phyloP scores from a whole-genome alignment of 2,113 vertebrate species.

The Aplodontia rufa region DNA sequence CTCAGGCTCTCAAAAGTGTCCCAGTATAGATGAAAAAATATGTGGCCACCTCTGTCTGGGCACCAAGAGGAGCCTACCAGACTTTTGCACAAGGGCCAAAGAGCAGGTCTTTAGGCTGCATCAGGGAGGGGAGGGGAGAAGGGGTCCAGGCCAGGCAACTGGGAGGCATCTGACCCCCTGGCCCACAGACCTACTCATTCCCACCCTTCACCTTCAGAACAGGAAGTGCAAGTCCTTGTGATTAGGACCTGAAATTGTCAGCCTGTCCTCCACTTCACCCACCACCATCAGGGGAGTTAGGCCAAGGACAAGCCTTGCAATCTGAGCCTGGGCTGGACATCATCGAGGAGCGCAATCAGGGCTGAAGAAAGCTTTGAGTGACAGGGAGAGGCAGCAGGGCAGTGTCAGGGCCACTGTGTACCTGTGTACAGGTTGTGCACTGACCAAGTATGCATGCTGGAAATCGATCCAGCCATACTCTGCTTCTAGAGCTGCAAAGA shows the following conservation, averaged over 20 bases:
- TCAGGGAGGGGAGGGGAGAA: background rate
- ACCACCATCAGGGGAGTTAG: rapidly evolving
- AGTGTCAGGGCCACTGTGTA: rapidly evolving
- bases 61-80: background rate
- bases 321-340: rapidly evolving
- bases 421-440: rapidly evolving
- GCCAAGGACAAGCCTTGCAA: background rate
- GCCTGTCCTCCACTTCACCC: background rate
- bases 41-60: background rate
- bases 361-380: background rate
- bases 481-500: rapidly evolving
- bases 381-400: background rate
- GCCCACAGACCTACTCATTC: background rate
- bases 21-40: no score
- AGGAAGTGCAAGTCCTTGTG: no score
- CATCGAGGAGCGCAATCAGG: background rate
- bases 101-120: rapidly evolving
- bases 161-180: rapidly evolving
- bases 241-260: background rate
- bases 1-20: background rate
- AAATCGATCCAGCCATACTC: background rate
- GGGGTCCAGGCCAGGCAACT: rapidly evolving
- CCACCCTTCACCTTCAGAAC: no score
- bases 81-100: background rate
- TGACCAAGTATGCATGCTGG: background rate